Evolutionary conservation across 2,113 vertebrate genomes (phyloP).

Genomic region (Grammomys dolichurus): DNA sequence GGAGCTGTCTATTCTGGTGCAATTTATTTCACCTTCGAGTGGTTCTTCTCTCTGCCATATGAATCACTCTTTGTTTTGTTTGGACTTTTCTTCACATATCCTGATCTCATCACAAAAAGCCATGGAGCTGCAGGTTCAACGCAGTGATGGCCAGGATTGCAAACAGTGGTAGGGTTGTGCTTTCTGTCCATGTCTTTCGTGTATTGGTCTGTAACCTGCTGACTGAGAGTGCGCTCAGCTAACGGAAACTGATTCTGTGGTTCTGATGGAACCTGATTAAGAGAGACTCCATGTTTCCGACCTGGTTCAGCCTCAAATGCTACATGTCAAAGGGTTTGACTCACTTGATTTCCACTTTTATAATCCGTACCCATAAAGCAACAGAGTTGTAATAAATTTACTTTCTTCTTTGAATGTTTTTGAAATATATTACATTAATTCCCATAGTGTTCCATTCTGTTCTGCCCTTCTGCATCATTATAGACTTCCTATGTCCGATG

Average conservation of each 20-base stretch:
- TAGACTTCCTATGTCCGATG: background rate
- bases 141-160: rapidly evolving
- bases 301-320: background rate
- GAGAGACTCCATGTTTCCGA: background rate
- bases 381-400: background rate
- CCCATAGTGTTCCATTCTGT: background rate
- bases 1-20: background rate
- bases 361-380: background rate
- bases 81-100: background rate
- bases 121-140: background rate
- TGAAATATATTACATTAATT: background rate
- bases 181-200: background rate
- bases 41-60: background rate
- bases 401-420: background rate
- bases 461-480: background rate
- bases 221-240: background rate
- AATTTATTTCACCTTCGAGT: background rate
- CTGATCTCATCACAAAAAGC: background rate
- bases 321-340: background rate
- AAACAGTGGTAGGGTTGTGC: rapidly evolving
- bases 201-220: background rate
- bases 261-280: background rate
- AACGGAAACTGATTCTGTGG: background rate
- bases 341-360: background rate
- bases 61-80: background rate